Percentiles rank a stretch among this genome's conserved stretches.
These are phyloP conservation scores for Deilephila porcellus DNA, from an alignment of 2,888 invertebrate genomes.

Conservation along the genomic window DNA sequence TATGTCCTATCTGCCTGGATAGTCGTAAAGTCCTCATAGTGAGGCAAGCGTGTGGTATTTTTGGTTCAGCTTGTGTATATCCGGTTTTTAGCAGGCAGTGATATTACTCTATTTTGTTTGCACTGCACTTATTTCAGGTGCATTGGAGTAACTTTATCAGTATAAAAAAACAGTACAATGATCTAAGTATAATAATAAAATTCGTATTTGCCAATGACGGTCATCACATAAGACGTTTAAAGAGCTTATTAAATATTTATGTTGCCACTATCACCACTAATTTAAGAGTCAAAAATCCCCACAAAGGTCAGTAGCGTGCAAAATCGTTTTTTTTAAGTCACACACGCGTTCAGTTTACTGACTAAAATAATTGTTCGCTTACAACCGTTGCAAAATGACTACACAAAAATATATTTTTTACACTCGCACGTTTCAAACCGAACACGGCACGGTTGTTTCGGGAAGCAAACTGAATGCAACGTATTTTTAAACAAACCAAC, in stretches of 20 bases:
- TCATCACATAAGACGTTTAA: no score
- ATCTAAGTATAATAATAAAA: no score
- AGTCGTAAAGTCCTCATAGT: no score
- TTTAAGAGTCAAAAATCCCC: not conserved
- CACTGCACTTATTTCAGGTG: no score
- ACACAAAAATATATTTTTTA: not conserved
- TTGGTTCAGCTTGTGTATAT: no score
- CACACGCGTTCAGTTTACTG: not conserved
- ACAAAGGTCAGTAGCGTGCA: not conserved
- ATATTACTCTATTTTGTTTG: no score
- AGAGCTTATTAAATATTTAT: not conserved
- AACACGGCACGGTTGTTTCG: not conserved
- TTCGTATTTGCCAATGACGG: no score
- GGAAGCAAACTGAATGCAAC: not conserved
- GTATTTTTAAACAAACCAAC: not conserved
- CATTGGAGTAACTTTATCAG: no score
- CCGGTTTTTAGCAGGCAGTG: no score
- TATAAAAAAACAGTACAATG: no score
- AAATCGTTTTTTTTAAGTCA: not conserved
- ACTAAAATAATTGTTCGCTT: constrained; percentile 13
- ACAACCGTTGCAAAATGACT: not conserved
- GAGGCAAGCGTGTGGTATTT: no score
- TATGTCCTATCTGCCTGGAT: no score
- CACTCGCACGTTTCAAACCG: not conserved
- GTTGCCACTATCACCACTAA: not conserved